phyloP scores from a whole-genome alignment of 2,888 invertebrate species.

The Pyrochroa serraticornis region DNA sequence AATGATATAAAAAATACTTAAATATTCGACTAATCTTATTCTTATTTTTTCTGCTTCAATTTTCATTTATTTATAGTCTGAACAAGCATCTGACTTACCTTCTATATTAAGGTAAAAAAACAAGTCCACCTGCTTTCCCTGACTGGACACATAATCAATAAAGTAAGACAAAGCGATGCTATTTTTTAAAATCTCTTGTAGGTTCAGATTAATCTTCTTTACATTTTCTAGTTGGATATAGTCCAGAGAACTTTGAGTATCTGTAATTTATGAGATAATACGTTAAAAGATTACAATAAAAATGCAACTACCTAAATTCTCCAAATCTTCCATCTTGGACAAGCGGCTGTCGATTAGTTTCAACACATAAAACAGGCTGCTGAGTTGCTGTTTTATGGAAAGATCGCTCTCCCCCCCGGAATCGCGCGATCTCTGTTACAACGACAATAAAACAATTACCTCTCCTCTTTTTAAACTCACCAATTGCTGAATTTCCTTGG shows the following conservation, averaged over 20 bases:
- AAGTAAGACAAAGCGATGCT: conserved; percentile 78
- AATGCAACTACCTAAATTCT: conserved; percentile 33
- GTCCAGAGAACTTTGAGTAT: conserved; percentile 31
- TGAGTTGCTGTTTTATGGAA: conserved; percentile 83
- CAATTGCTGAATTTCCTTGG: conserved; percentile 79
- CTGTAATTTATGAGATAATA: conserved; percentile 7
- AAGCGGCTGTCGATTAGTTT: conserved; percentile 71
- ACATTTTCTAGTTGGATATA: conserved; percentile 49
- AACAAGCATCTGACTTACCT: too few relatives aligned
- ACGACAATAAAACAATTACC: conserved; percentile 8
- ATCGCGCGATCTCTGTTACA: conserved; percentile 74
- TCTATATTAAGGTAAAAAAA: conserved; percentile 81
- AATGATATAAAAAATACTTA: too few relatives aligned
- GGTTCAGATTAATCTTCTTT: conserved; percentile 62
- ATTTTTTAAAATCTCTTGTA: conserved; percentile 77
- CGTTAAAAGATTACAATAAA: conserved; percentile 1
- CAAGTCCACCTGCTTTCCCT: conserved; percentile 73
- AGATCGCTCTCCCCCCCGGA: conserved; percentile 85
- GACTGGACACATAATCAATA: conserved; percentile 75
- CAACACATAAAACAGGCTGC: conserved; percentile 80
- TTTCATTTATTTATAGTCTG: too few relatives aligned
- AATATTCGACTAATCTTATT: too few relatives aligned
- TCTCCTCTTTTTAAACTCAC: conserved; percentile 53
- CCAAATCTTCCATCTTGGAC: conserved; percentile 52
- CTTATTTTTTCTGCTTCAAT: too few relatives aligned